Percentiles rank a stretch among this genome's conserved stretches.
Conservation (phyloP, 2,797 vertebrate genomes). For the Gallirallus australis region DNA sequence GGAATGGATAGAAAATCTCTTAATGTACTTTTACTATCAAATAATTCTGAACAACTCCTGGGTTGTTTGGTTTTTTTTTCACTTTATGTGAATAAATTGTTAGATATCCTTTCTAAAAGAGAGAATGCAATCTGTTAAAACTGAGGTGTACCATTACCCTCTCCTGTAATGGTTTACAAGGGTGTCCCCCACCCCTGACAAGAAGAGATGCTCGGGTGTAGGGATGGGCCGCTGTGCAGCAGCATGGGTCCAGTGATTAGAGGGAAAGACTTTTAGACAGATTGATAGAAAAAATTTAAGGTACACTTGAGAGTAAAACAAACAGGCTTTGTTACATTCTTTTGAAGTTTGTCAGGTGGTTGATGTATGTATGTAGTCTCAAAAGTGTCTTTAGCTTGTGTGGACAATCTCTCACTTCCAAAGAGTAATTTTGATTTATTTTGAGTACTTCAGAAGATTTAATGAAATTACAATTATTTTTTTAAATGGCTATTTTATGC, state of each 20-base stretch:
- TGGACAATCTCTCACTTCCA: background rate
- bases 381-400: background rate
- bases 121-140: background rate
- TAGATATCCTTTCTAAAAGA: background rate
- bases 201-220: background rate
- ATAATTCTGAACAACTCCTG: background rate
- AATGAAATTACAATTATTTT: background rate
- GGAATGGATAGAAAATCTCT: background rate
- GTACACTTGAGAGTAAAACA: background rate
- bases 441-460: background rate
- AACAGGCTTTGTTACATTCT: background rate
- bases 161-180: background rate
- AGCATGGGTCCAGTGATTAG: background rate
- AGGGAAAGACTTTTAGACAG: background rate
- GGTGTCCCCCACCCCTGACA: background rate
- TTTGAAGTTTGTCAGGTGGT: background rate
- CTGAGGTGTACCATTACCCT: background rate
- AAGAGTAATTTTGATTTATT: background rate
- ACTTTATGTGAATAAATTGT: background rate
- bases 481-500: background rate
- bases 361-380: background rate
- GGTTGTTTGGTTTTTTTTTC: background rate
- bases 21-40: background rate
- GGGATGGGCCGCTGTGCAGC: background rate
- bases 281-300: background rate